Base-by-base conservation (phyloP, 2,797 vertebrate species). In the Lates japonicus region DNA sequence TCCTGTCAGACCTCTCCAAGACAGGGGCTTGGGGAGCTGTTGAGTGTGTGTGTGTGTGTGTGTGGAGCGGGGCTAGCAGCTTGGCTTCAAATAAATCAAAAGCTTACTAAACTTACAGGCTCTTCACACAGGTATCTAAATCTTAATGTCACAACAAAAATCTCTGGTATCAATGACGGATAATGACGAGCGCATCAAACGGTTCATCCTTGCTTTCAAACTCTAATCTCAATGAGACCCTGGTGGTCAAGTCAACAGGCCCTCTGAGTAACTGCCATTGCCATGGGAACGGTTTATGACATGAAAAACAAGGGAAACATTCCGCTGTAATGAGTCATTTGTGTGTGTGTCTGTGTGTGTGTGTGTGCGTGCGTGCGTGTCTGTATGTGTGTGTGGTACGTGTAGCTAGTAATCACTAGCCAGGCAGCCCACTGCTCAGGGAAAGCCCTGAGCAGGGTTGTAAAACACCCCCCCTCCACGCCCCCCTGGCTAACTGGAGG, bases 291-390 rank as follows among this genome's bases (percentile, higher is more conserved):
- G 3, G 90, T 94, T 93, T 94, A 92, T 90, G 87, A 90, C 91
- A 89, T 91, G 87, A 91, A 93, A 93, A 93, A 94, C 88, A 91
- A 90, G 90, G 85, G 90, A 93, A 93, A 93, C 89, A 93, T 94
- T 93, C 90, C 84, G 1, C 76, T 90, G 60, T 90, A 92, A 91
- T 92, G 90, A 94, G 84, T 93, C 83, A 92, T 88, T 88, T 86
- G 48, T 86, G 85, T 81, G 71, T 78, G 68, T 52, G 79, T 49
- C 17, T 74, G 64, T 65, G 67, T 75, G 69, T 46, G 67, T 71
- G 48, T 70, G 62, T 42, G 41, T 59, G 70, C 63, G 78, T 63
- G 70, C 42, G 49, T 76, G 60, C 37, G 64, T 55, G 52, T 69
- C 31, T 42, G 57, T 51, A 25, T 72, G 64, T 69, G 59, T 71